Evolutionary conservation across 1,140 invertebrate genomes (phyloP).

Genomic region (Drosophila bocki): DNA sequence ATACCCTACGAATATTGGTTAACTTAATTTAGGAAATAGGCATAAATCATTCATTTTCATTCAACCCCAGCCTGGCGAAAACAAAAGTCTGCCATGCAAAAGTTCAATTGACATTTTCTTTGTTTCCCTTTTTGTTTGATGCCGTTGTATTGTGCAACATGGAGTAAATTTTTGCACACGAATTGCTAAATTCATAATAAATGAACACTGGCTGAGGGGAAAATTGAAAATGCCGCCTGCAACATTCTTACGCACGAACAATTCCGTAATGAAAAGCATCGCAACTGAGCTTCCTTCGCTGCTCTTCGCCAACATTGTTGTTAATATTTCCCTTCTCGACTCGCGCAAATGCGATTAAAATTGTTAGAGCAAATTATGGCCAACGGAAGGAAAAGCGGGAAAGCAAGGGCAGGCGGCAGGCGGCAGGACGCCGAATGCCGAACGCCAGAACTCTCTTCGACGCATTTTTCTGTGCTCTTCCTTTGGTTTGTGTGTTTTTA

Average conservation of each 20-base stretch:
- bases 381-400: conserved; percentile 1
- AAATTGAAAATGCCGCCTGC: conserved; percentile 77
- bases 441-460: conserved; percentile 17
- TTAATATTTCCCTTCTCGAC: conserved; percentile 68
- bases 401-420: conserved; percentile 9
- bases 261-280: conserved; percentile 77
- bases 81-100: conserved; percentile 50
- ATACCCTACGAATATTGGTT: conserved; percentile 16
- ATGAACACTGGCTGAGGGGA: conserved; percentile 62
- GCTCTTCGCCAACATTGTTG: conserved; percentile 60
- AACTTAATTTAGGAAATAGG: conserved; percentile 33
- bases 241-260: conserved; percentile 82
- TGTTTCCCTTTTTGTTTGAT: conserved; percentile 40
- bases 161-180: conserved; percentile 73
- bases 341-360: conserved; percentile 78
- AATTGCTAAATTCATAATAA: conserved; percentile 83
- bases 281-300: conserved; percentile 9
- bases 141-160: conserved; percentile 13
- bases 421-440: conserved; percentile 11
- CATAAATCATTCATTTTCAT: conserved; percentile 65
- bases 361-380: conserved; percentile 78
- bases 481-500: conserved; percentile 67
- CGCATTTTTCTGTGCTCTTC: conserved; percentile 45
- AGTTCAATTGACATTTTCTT: conserved; percentile 72
- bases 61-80: not conserved